phyloP scores from a whole-genome alignment of 2,113 vertebrate species.

The Macquaria ambigua region DNA sequence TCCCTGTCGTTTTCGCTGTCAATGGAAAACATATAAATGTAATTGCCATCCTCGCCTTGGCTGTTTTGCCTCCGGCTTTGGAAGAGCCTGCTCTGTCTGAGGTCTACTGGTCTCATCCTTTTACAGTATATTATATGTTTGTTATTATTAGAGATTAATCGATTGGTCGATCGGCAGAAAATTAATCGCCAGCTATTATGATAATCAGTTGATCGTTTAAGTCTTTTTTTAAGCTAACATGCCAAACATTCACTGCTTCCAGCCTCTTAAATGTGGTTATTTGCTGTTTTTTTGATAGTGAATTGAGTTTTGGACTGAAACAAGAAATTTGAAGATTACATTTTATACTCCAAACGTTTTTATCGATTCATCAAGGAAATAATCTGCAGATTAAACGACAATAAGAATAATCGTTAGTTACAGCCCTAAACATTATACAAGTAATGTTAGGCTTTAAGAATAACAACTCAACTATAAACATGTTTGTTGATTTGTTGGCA shows the following conservation, averaged over 20 bases:
- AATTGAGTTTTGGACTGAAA: neutral
- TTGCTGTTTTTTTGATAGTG: neutral
- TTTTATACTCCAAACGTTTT: neutral
- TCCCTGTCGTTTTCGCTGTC: conserved; percentile 27
- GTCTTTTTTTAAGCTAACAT: neutral
- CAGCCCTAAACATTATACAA: neutral
- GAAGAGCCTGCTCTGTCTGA: conserved; percentile 16
- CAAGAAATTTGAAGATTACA: neutral
- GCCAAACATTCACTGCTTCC: neutral
- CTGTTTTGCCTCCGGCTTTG: conserved; percentile 47
- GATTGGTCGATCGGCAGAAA: neutral
- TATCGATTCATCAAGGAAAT: neutral
- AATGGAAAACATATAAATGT: conserved; percentile 49
- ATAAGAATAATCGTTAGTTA: neutral
- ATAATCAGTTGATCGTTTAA: neutral
- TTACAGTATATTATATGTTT: conserved; percentile 2
- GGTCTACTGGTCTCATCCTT: neutral
- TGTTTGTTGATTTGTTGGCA: neutral
- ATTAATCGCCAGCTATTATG: neutral
- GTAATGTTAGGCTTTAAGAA: neutral
- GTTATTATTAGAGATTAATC: neutral
- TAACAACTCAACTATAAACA: neutral
- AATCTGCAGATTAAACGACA: neutral
- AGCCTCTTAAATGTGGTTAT: neutral
- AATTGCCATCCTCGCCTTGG: conserved; percentile 32